These are phyloP conservation scores for Hydrocynus forskahlii DNA, from an alignment of 2,797 vertebrate genomes.

Conservation along the genomic window DNA sequence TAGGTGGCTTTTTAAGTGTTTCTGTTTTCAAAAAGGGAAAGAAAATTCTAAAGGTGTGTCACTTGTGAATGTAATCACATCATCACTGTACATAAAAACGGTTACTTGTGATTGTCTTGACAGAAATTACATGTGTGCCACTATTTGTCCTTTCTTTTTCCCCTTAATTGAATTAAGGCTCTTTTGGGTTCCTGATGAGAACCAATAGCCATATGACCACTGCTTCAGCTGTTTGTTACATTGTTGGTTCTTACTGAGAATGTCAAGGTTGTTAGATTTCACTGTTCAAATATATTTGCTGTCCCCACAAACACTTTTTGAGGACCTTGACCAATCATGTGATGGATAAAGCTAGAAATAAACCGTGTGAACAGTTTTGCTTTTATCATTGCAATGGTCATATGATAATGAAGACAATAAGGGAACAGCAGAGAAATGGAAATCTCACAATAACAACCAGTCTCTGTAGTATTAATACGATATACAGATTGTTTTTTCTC, in stretches of 20 bases:
- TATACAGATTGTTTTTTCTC: too few species aligned
- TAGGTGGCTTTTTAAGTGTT: neutral
- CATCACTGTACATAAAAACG: conserved; percentile 9
- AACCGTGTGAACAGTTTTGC: neutral
- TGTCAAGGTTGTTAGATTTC: neutral
- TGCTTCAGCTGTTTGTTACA: neutral
- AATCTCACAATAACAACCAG: too few species aligned
- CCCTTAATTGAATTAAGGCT: neutral
- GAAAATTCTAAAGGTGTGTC: neutral
- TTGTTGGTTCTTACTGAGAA: neutral
- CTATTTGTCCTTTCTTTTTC: neutral
- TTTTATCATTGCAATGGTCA: neutral
- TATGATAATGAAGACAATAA: too few species aligned
- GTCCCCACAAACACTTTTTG: neutral
- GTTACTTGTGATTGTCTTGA: neutral
- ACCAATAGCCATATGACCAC: neutral
- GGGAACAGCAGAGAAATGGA: too few species aligned
- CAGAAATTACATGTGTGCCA: conserved; percentile 1
- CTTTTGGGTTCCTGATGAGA: neutral
- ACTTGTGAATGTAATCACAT: conserved; percentile 12
- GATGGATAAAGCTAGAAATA: conserved; percentile 17
- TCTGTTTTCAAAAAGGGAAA: neutral
- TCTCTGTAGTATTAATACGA: too few species aligned
- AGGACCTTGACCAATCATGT: conserved; percentile 1
- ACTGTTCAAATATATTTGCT: neutral